Base-by-base conservation (phyloP, 2,113 vertebrate species). In the Gobiocypris rarus region DNA sequence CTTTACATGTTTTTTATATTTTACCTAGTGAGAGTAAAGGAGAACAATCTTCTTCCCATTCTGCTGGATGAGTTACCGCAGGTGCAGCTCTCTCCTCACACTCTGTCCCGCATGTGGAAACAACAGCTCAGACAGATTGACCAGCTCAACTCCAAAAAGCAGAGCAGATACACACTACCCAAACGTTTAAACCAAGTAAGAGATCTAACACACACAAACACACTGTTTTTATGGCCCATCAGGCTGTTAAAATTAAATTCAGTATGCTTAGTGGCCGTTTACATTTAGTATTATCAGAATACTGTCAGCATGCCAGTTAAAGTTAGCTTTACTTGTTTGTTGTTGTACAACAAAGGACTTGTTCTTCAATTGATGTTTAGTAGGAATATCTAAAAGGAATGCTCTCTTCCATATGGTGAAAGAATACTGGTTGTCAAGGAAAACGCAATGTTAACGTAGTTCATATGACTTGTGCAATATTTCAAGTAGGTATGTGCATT, bases 1-100 rank as follows among this genome's bases (percentile, higher is more conserved):
- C 38, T 43, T 41, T 9, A 22, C 26, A 7, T 22, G 9, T n/a
- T 9, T 6, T 63, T 28, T 31, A 65, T 15, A 65, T 65, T 65
- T 38, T 67, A 83, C 92, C 7, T 90, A 99, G 98, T 97, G 92
- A 96, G 91, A 83, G 83, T 97, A 34, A 95, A 93, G 80, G 96
- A 97, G 26, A 94, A 96, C 1, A 93, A 96, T 28, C 94, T 99
- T 71, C 92, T 99, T 5, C 91, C 96, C 1, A 79, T 94, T 73
- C 93, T 99, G 38, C 88, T 96, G 87, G 95, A 97, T 43, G 96
- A 97, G 81, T 92, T 98, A 86, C 97, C 97, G 10, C 92, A 94
- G 78, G 95, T 99, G 59, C 95, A 92, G 76, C 89, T 99, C 86
- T 97, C 96, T 50, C 89, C 92, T 8, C 94, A 91, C 1, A 88